Base-by-base conservation (phyloP, 2,888 invertebrate species). In the Trilocha varians region DNA sequence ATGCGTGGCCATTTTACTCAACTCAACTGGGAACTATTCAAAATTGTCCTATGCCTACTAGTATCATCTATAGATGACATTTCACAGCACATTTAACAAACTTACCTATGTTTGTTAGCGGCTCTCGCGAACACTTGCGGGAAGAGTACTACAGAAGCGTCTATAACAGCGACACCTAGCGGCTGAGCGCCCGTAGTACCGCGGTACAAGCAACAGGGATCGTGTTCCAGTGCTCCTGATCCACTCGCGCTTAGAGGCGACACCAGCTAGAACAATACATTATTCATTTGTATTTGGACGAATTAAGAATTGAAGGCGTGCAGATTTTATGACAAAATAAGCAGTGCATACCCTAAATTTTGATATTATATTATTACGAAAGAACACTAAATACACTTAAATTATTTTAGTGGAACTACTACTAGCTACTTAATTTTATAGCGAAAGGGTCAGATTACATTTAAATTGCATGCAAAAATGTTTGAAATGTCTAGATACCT, bases 141-240 rank as follows among this genome's bases (percentile, higher is more conserved):
- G 82, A 97, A 99, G 2, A 99, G 87, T 13, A 91, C 87, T 0
- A 99, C 96, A 0, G 99, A 95, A 62, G 95, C 91, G 78, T 99
- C 99, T 51, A 99, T 96, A 14, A 99, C 98, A 8, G 97, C 96
- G 5, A 98, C 97, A 2, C 98, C 97, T 16, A 98, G 86, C 1
- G 99, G 99, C 51, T 97, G 87, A 6, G 72, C 74, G 36, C 62
- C 68, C 2, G 61, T 46, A n/a, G 47, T 36, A 39, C 91, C 90
- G 37, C 93, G 90, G 83, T 96, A 98, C 43, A 99, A 84, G 61
- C 94, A 95, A 67, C 97, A 96, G 2, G 96, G 91, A 84, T 99
- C 99, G 71, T 99, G 98, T 75, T 99, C 99, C 53, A 99, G 78
- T 6, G 99, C 97, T 34, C 98, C 97, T 2, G 98, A 97, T 3